Evolutionary conservation across 2,888 invertebrate genomes (phyloP), one percentile per base, ranked within the genome.

Genomic region (Ommatoiulus sabulosus): DNA sequence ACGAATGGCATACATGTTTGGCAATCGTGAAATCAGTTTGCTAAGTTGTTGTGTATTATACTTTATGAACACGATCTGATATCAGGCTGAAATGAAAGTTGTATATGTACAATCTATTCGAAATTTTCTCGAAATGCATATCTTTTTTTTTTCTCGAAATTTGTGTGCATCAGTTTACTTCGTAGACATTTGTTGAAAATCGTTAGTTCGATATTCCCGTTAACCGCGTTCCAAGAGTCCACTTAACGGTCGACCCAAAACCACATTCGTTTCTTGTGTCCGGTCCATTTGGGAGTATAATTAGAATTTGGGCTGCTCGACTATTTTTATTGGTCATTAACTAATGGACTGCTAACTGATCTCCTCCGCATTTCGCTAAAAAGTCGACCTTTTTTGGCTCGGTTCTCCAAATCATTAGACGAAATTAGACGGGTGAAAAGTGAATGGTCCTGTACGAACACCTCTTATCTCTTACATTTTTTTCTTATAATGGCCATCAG

Each of bases 281-380:
- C 72, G 6, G 72, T 20, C 24, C 72, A 72, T 72, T 72, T 72
- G 72, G 20, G 24, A 72, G 72, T 72, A 24, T 72, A 72, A 72
- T 72, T 72, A 72, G 72, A 10, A 72, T 72, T 24, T 24, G 72
- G 72, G 72, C n/a, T 24, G 72, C 72, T 72, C 8, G 24, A 8
- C n/a, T 10, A 63, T 63, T 72, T 72, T 72, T 72, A 72, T 72
- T 72, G 72, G 72, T 72, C 72, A 24, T 72, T 72, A 72, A 24
- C 72, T 72, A 72, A 72, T 72, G 72, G 72, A 10, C n/a, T 72
- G 72, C 72, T 72, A 72, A 72, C 72, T 24, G 72, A 72, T 72
- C 72, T 24, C 24, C 72, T 24, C 72, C 72, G 24, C 72, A 72
- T 72, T 72, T 72, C 72, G 24, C 24, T 72, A 10, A 72, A 24